phyloP scores from a whole-genome alignment of 2,113 vertebrate species.

The Plectropomus leopardus region DNA sequence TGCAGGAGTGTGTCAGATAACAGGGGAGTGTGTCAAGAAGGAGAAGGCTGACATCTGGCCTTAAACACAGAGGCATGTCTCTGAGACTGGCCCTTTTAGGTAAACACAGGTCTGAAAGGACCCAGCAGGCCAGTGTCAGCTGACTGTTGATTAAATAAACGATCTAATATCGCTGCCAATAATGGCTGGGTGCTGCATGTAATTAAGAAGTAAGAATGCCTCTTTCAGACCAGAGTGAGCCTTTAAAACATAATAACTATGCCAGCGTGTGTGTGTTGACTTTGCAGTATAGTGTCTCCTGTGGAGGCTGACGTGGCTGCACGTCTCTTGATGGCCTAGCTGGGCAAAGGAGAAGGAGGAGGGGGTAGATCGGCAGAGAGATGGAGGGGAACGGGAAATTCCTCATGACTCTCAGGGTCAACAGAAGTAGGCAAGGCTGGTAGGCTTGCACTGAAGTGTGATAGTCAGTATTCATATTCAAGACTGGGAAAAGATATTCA shows the following conservation, averaged over 20 bases:
- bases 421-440: slow-evolving; percentile 52
- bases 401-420: slow-evolving; percentile 80
- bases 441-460: slow-evolving; percentile 58
- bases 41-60: slow-evolving; percentile 56
- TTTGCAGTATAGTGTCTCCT: slow-evolving; percentile 30
- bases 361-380: slow-evolving; percentile 29
- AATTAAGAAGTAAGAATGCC: slow-evolving; percentile 63
- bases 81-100: slow-evolving; percentile 46
- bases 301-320: slow-evolving; percentile 78
- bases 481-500: slow-evolving; percentile 9
- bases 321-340: slow-evolving; percentile 39
- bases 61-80: slow-evolving; percentile 61
- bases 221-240: slow-evolving; percentile 48
- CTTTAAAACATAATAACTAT: slow-evolving; percentile 61
- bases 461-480: slow-evolving; percentile 56
- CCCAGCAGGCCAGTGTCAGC: slow-evolving; percentile 46
- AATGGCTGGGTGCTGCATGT: slow-evolving; percentile 46
- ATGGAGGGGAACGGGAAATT: slow-evolving; percentile 62
- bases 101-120: slow-evolving; percentile 68
- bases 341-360: slow-evolving; percentile 47
- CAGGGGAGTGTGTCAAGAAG: slow-evolving; percentile 17
- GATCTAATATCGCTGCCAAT: slow-evolving; percentile 72
- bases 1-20: slow-evolving; percentile 44
- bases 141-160: slow-evolving; percentile 74
- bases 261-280: slow-evolving; percentile 44